Conservation (phyloP, 2,797 vertebrate species). For the Vultur gryphus region DNA sequence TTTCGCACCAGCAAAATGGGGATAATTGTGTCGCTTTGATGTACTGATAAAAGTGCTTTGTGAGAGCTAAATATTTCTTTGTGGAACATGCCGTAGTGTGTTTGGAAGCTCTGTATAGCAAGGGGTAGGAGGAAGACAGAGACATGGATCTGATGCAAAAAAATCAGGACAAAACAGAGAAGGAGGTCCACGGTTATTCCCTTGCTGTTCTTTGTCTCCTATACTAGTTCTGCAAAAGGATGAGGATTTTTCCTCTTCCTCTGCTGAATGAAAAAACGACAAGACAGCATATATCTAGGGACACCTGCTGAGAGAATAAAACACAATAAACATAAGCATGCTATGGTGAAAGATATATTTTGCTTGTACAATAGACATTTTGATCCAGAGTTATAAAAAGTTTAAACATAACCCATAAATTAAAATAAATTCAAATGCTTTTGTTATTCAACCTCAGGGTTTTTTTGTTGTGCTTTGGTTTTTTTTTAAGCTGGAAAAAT, state of each 20-base stretch:
- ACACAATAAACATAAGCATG: slow-evolving; percentile 1
- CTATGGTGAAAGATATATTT: background rate
- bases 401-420: slow-evolving; percentile 28
- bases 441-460: background rate
- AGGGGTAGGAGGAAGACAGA: background rate
- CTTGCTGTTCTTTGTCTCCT: slow-evolving; percentile 10
- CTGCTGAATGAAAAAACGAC: background rate
- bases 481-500: background rate
- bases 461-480: background rate
- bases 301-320: slow-evolving; percentile 21
- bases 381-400: slow-evolving; percentile 27
- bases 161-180: background rate
- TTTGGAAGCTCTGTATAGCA: background rate
- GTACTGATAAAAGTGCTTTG: slow-evolving; percentile 13
- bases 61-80: slow-evolving; percentile 31
- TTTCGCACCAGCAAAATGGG: background rate
- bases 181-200: background rate
- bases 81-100: background rate
- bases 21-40: background rate
- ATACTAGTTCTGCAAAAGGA: background rate
- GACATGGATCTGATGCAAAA: background rate
- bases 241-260: background rate
- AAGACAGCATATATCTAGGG: background rate
- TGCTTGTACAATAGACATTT: background rate
- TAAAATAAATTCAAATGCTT: slow-evolving; percentile 30